phyloP scores from a whole-genome alignment of 2,797 vertebrate species.

The Poeciliopsis turneri region DNA sequence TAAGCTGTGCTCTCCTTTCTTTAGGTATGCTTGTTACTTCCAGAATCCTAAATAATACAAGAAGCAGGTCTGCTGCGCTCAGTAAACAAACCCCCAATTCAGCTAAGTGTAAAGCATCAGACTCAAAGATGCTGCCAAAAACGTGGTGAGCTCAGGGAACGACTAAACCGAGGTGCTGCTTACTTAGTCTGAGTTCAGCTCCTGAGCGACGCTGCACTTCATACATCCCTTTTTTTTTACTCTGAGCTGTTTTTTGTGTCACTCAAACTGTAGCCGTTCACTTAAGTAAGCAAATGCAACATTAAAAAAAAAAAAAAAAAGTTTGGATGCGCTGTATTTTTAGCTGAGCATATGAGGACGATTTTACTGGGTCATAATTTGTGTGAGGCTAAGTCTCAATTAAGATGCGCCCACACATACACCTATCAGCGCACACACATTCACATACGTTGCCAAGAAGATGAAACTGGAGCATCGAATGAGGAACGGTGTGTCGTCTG shows the following conservation, averaged over 20 bases:
- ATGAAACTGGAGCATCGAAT: conserved; percentile 72
- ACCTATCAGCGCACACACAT: conserved; percentile 14
- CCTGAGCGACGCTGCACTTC: conserved; percentile 15
- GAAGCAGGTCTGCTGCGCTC: conserved; percentile 6
- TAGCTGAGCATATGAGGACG: conserved; percentile 32
- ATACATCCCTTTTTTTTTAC: conserved; percentile 10
- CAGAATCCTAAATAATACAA: conserved; percentile 33
- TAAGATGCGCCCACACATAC: conserved; percentile 24
- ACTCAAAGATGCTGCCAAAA: conserved; percentile 23
- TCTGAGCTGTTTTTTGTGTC: conserved; percentile 31
- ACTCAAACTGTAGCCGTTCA: conserved; percentile 31
- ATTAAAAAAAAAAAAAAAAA: conserved; percentile 19
- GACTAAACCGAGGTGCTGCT: conserved; percentile 24
- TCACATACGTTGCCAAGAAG: conserved; percentile 32
- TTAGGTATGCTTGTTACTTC: conserved; percentile 17
- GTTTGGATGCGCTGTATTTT: conserved; percentile 53
- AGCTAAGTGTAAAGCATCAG: conserved; percentile 16
- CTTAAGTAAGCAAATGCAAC: conserved; percentile 45
- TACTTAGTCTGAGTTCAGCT: conserved; percentile 38
- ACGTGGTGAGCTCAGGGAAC: conserved; percentile 22
- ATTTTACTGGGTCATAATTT: conserved; percentile 57
- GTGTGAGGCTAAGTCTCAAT: conserved; percentile 33
- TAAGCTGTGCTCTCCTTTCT: conserved; percentile 17
- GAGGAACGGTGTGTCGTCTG: conserved; percentile 73
- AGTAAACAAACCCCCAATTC: conserved; percentile 47